A percentile compares a stretch with the other conserved stretches of the same genome.
phyloP scores from a whole-genome alignment of 2,797 vertebrate genomes.

The Podargus strigoides region DNA sequence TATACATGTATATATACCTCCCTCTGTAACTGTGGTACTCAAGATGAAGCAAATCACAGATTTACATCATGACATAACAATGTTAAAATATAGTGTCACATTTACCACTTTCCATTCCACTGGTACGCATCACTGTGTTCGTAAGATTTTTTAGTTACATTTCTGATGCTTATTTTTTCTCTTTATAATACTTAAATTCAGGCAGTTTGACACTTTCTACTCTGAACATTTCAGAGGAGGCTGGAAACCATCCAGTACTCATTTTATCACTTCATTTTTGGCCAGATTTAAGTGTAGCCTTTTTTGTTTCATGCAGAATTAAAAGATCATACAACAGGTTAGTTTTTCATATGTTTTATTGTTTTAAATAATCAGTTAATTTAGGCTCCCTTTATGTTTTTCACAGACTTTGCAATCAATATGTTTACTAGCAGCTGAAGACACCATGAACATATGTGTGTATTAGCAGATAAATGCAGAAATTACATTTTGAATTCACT shows the following conservation, averaged over 20 bases:
- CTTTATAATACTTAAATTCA: slow-evolving; percentile 7
- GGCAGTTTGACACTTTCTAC: slow-evolving; percentile 45
- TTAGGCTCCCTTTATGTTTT: background rate
- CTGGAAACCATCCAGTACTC: slow-evolving; percentile 55
- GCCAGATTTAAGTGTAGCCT: slow-evolving; percentile 21
- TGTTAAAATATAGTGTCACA: background rate
- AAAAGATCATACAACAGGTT: slow-evolving; percentile 6
- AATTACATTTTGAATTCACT: slow-evolving; percentile 17
- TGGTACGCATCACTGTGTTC: background rate
- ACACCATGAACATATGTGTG: background rate
- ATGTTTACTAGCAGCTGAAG: slow-evolving; percentile 15
- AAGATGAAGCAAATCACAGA: background rate
- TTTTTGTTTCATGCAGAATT: slow-evolving; percentile 1
- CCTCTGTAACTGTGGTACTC: background rate
- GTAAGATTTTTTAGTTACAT: background rate
- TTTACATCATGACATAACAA: background rate
- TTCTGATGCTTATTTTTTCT: slow-evolving; percentile 3
- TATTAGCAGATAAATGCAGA: slow-evolving; percentile 19
- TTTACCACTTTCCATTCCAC: background rate
- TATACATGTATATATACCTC: background rate
- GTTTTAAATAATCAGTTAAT: slow-evolving; percentile 7
- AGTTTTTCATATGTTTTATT: background rate
- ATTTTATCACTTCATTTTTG: slow-evolving; percentile 38
- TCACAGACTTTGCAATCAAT: background rate
- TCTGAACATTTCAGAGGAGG: slow-evolving; percentile 24